Evolutionary conservation across 2,888 invertebrate species (phyloP), one percentile per base, ranked within the genome.

Genomic region (Zaprionus bogoriensis): DNA sequence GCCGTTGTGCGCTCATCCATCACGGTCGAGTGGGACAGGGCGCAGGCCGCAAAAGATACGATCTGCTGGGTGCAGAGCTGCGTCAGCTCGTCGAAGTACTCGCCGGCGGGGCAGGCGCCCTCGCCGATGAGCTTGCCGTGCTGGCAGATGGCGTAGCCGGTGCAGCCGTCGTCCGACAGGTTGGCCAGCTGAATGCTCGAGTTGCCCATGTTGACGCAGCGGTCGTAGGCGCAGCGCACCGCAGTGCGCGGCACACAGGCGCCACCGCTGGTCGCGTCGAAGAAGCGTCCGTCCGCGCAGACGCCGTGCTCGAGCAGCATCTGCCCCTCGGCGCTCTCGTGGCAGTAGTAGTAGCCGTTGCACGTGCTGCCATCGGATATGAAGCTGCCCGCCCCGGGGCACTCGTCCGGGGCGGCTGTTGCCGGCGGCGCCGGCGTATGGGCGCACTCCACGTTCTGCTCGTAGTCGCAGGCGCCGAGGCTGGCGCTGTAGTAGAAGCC

Each of bases 331-430:
- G 20, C n/a, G n/a, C 36, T 2, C 3, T 44, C 63, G 2, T 46
- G 25, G 48, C 89, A 89, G 9, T 84, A 89, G 36, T 80, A 89
- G 41, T 89, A 90, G 10, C 89, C 89, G 14, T 89, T 79, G 44
- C 89, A 89, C 12, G 75, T 77, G 0, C 23, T 20, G 20, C 74
- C 66, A 44, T 89, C 90, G 2, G 90, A 71, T 0, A 89, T 58
- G 27, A 89, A 89, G 9, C 55, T 67, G 4, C 79, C 88, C 0
- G 74, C 59, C 0, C 54, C 1, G 2, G 69, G 42, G 14, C 90
- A 89, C 2, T 70, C 50, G 0, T 74, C 77, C 2, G 59, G 62
- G 3, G 39, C 27, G 0, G 65, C 77, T 0, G 82, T 75, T 14
- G 58, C n/a, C 4, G 60, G 30, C 3, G 66, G 85, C 2, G 39